Conservation (phyloP, 2,797 vertebrate genomes). For the Triplophysa yarkandensis region DNA sequence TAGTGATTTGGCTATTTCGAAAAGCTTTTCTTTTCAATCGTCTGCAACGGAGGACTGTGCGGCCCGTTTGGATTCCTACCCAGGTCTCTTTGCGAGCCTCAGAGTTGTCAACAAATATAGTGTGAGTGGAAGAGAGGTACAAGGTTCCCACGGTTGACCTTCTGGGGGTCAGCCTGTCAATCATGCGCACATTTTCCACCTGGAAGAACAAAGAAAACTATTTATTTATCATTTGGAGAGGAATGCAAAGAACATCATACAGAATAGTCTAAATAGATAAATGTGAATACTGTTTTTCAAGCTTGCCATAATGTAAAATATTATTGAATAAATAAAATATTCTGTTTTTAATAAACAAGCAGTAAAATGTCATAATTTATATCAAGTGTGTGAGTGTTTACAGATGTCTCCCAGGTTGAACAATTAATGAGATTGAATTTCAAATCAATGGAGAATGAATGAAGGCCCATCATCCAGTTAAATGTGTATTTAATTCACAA, state of each 20-base stretch:
- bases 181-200: conserved; percentile 91
- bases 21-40: conserved; percentile 4
- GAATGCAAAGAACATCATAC: background rate
- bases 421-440: conserved; percentile 23
- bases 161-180: conserved; percentile 84
- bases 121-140: conserved; percentile 92
- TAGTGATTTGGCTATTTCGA: conserved; percentile 2
- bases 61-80: conserved; percentile 71
- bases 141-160: conserved; percentile 84
- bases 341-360: too few species aligned
- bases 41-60: background rate
- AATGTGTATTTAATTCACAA: background rate
- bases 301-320: conserved; percentile 3
- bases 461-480: conserved; percentile 20
- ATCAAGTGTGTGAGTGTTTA: background rate
- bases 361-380: background rate
- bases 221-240: background rate
- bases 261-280: too few species aligned
- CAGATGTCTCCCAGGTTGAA: background rate
- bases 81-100: conserved; percentile 93
- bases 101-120: conserved; percentile 92
- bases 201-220: conserved; percentile 51
- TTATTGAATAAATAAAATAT: background rate
- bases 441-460: conserved; percentile 14
- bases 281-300: background rate